Conservation (phyloP, 2,888 invertebrate genomes). For the Meteorus colon region DNA sequence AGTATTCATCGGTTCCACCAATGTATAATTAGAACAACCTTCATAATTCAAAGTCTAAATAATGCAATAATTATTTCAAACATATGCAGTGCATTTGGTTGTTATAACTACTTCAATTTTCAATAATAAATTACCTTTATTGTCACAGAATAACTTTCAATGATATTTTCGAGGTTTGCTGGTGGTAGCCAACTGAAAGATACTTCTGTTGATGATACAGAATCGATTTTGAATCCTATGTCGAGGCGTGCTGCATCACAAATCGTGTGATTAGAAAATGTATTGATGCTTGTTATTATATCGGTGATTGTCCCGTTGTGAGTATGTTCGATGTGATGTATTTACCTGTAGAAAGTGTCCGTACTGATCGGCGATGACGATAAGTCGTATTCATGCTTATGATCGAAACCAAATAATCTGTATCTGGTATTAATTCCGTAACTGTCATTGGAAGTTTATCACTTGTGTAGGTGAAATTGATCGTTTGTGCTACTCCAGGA, state of each 20-base stretch:
- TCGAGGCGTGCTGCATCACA: constrained; percentile 52
- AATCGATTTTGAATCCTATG: constrained; percentile 13
- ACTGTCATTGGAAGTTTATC: constrained; percentile 48
- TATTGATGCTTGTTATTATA: not conserved
- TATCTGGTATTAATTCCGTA: constrained; percentile 38
- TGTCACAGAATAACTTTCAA: constrained; percentile 49
- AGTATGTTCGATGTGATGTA: not conserved
- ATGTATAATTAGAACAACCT: not conserved
- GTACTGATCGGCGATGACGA: constrained; percentile 30
- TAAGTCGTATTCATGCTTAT: not conserved
- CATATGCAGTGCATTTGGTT: too few species aligned
- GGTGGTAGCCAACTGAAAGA: constrained; percentile 55
- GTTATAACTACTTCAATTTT: too few species aligned
- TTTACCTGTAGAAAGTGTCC: constrained; percentile 56
- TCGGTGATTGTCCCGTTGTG: not conserved
- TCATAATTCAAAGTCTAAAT: not conserved
- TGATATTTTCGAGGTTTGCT: constrained; percentile 45
- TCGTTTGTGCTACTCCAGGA: too few species aligned
- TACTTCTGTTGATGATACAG: not conserved
- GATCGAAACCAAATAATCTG: constrained; percentile 47
- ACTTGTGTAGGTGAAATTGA: not conserved
- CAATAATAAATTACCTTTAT: constrained; percentile 49
- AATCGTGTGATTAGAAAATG: not conserved
- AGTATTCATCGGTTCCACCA: not conserved
- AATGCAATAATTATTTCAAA: too few species aligned